These are phyloP conservation scores for Tachina grossa DNA, from an alignment of 2,888 invertebrate species.

Conservation along the genomic window DNA sequence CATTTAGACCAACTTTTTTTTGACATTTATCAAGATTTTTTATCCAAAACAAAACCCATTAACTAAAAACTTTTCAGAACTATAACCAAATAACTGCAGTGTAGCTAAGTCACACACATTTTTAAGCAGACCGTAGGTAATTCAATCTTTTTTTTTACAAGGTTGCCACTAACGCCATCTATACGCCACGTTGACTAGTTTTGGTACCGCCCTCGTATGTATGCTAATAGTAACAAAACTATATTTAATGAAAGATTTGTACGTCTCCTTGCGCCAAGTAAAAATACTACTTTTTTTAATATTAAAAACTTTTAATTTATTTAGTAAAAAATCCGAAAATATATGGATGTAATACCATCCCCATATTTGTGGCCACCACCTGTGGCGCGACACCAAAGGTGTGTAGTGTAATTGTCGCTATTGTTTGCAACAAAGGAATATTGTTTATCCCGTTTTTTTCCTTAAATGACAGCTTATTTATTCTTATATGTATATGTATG, in stretches of 20 bases:
- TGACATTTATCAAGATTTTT: too few relatives aligned
- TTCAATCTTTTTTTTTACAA: too few relatives aligned
- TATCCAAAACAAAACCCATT: too few relatives aligned
- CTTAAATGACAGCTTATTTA: slow-evolving; percentile 10
- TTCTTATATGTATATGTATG: not conserved
- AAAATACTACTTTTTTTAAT: too few relatives aligned
- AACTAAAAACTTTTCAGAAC: too few relatives aligned
- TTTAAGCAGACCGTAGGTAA: too few relatives aligned
- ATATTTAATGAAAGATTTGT: not conserved
- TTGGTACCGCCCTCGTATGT: too few relatives aligned
- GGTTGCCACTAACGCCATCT: too few relatives aligned
- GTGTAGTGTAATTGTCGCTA: not conserved
- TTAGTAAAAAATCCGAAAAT: not conserved
- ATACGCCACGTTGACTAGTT: too few relatives aligned
- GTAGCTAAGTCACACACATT: too few relatives aligned
- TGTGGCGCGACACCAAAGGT: not conserved
- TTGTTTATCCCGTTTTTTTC: not conserved
- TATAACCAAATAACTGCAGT: too few relatives aligned
- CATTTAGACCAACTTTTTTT: too few relatives aligned
- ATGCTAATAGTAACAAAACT: not conserved
- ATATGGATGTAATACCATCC: not conserved
- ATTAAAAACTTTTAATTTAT: not conserved
- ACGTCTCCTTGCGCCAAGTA: not conserved
- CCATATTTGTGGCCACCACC: not conserved
- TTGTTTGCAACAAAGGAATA: slow-evolving; percentile 17